Conservation (phyloP, 2,113 vertebrate species). For the Dolichallabes microphthalmus region DNA sequence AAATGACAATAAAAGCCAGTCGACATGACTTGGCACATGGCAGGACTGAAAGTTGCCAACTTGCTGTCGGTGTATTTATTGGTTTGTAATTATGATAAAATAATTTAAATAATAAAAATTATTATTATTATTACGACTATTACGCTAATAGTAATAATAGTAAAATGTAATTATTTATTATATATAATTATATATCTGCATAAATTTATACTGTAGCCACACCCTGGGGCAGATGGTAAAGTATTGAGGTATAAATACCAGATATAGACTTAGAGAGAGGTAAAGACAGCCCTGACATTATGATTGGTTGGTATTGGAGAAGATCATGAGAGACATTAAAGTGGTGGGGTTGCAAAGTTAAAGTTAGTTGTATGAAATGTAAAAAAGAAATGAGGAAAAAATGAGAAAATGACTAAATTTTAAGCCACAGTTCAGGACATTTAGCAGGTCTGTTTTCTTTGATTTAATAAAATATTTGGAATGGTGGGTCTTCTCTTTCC, state of each 20-base stretch:
- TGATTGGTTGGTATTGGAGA: background rate
- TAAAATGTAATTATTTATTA: background rate
- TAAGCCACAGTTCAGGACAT: background rate
- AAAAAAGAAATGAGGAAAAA: background rate
- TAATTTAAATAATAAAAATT: too few relatives aligned
- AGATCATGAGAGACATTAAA: background rate
- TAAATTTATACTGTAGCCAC: slow-evolving; percentile 38
- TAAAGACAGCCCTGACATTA: background rate
- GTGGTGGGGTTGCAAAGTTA: background rate
- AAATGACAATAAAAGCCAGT: too few relatives aligned
- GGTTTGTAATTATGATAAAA: too few relatives aligned
- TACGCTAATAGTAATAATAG: too few relatives aligned
- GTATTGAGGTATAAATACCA: slow-evolving; percentile 20
- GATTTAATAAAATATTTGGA: too few relatives aligned
- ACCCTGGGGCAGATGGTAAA: slow-evolving; percentile 27
- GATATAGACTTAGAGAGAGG: background rate
- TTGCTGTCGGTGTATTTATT: too few relatives aligned
- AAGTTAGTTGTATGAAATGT: background rate
- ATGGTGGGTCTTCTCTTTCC: too few relatives aligned
- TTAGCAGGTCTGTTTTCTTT: too few relatives aligned
- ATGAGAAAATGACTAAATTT: background rate
- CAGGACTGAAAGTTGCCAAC: too few relatives aligned
- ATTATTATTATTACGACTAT: too few relatives aligned
- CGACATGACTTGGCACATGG: too few relatives aligned
- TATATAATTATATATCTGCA: background rate